Percentiles rank a stretch among this genome's conserved stretches.
Conservation (phyloP, 2,797 vertebrate genomes). For the Macropodus opercularis region DNA sequence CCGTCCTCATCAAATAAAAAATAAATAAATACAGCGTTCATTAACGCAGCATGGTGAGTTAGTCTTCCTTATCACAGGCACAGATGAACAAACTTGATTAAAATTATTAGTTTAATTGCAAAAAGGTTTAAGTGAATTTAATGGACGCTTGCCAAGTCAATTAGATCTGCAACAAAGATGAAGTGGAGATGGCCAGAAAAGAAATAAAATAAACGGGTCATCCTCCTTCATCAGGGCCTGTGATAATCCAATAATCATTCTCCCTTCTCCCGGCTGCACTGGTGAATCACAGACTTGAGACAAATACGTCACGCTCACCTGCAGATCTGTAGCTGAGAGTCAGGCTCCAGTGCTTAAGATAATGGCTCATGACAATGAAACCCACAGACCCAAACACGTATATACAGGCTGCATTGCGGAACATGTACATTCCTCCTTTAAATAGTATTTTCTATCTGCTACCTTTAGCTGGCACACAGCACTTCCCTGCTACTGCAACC, state of each 20-base stretch:
- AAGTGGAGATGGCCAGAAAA: slow-evolving; percentile 33
- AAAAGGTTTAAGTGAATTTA: slow-evolving; percentile 67
- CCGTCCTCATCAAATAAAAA: slow-evolving; percentile 54
- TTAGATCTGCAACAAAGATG: slow-evolving; percentile 49
- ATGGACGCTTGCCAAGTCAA: slow-evolving; percentile 57
- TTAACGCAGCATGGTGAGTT: slow-evolving; percentile 41
- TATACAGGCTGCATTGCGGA: too few relatives aligned
- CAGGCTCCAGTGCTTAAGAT: slow-evolving; percentile 8
- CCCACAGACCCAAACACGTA: not conserved
- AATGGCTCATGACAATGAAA: slow-evolving; percentile 5
- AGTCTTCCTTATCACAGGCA: slow-evolving; percentile 47
- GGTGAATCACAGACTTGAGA: slow-evolving; percentile 28
- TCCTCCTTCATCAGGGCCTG: slow-evolving; percentile 31
- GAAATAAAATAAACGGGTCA: slow-evolving; percentile 45
- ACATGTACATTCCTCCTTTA: too few relatives aligned
- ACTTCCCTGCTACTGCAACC: not conserved
- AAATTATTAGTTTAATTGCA: slow-evolving; percentile 70
- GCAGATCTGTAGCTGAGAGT: slow-evolving; percentile 34
- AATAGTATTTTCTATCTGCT: not conserved
- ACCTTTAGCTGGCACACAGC: not conserved
- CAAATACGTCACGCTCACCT: not conserved
- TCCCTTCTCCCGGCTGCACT: slow-evolving; percentile 56
- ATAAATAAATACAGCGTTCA: slow-evolving; percentile 41
- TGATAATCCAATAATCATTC: slow-evolving; percentile 58
- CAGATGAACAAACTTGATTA: slow-evolving; percentile 64